Base-by-base conservation (phyloP, 2,797 vertebrate species). In the Chelonia mydas region DNA sequence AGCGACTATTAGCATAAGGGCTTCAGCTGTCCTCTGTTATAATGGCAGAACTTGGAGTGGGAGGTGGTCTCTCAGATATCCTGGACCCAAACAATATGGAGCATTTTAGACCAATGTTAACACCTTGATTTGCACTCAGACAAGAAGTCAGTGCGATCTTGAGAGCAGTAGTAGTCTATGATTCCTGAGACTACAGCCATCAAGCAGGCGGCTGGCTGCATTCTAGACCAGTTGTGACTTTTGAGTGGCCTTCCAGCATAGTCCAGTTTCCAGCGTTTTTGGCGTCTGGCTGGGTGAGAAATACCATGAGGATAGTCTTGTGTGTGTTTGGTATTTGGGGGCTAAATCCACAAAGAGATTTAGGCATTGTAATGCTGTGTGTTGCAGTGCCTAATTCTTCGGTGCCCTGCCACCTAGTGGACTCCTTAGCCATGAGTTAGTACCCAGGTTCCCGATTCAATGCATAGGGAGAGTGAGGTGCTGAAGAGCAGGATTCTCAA, bases 61-160 rank as follows among this genome's bases (percentile, higher is more conserved):
- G 6, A 45, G 21, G 21, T 74, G 37, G 23, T 41, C 68, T 41
- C 10, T 45, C 41, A 45, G 16, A n/a, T 2, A n/a, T 23, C 72
- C 41, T 25, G 37, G 23, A 74, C n/a, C 41, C 37, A 45, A 74
- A 74, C 41, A 23, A 74, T 74, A 45, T 65, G 61, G 31, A 65
- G 61, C 33, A n/a, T 65, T 16, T n/a, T 17, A n/a, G 31, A 45
- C 5, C 65, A 72, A 11, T 72, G 65, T 23, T 19, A 88, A 55
- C 0, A 0, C 50, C 61, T 50, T 89, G 5, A 61, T 23, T 8
- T 81, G 17, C 77, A 1, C 12, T 55, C 41, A 89, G 6, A 3
- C 12, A 86, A 57, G 88, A 91, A 89, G 19, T 2, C 10, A 68
- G 4, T 6, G 81, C 3, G 49, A 0, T 1, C 6, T 53, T 17